A percentile compares a stretch with the other conserved stretches of the same genome.
Conservation (phyloP, 30 jellyfish, hydroid and myxozoan species). For the Catostylus mosaicus region DNA sequence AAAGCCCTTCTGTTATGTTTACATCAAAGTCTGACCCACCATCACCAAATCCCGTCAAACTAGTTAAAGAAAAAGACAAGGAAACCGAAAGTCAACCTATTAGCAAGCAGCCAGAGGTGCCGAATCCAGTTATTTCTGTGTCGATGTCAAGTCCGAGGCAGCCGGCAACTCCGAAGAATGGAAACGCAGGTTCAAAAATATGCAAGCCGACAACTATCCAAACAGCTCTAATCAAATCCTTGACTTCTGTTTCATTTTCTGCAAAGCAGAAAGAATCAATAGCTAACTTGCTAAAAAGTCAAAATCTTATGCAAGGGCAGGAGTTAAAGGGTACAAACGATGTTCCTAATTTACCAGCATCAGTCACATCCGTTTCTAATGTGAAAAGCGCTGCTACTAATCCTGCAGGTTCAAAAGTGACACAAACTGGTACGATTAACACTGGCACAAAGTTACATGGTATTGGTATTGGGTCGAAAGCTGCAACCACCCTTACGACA, state of each 20-base stretch:
- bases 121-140: constrained; percentile 1
- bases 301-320: constrained; percentile 1
- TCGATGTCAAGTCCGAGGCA: constrained; percentile 1
- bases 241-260: constrained; percentile 52
- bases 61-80: background rate
- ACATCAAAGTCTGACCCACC: constrained; percentile 61
- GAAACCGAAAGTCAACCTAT: background rate
- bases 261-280: constrained; percentile 65
- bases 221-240: constrained; percentile 48
- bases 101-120: background rate
- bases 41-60: constrained; percentile 13
- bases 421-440: background rate
- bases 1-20: constrained; percentile 48
- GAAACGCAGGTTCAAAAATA: constrained; percentile 1
- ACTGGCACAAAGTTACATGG: background rate
- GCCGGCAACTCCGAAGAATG: constrained; percentile 2
- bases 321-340: background rate
- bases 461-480: background rate
- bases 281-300: constrained; percentile 38
- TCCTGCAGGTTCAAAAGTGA: background rate
- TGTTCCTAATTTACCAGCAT: background rate
- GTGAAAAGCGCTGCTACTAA: background rate
- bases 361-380: background rate
- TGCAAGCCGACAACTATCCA: constrained; percentile 50
- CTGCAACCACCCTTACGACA: background rate